Conservation (phyloP, 2,113 vertebrate genomes). For the Pongo abelii region DNA sequence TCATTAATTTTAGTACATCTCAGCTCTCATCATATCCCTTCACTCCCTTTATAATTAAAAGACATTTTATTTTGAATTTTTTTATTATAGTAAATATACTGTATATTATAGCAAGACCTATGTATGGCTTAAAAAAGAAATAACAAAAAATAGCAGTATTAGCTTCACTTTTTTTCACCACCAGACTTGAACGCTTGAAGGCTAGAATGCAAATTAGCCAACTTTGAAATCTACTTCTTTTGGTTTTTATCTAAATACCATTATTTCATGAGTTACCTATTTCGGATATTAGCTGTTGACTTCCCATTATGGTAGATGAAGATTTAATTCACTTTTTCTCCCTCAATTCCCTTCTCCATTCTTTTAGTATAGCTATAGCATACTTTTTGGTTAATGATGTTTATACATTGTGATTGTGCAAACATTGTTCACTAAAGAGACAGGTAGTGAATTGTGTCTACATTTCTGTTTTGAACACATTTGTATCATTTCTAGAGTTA, state of each 20-base stretch:
- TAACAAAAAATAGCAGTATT: neutral
- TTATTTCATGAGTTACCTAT: slow-evolving; percentile 23
- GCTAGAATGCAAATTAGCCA: neutral
- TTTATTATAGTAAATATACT: slow-evolving; percentile 8
- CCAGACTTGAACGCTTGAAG: neutral
- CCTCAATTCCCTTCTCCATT: neutral
- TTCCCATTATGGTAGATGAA: neutral
- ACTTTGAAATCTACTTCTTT: slow-evolving; percentile 39
- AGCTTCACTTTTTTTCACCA: neutral
- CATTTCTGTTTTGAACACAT: neutral
- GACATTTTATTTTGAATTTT: neutral
- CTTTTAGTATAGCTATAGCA: neutral
- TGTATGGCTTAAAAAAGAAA: neutral
- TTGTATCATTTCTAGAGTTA: slow-evolving; percentile 7
- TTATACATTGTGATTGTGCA: neutral
- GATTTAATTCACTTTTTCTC: slow-evolving; percentile 33
- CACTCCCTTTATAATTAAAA: neutral
- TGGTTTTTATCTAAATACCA: slow-evolving; percentile 15
- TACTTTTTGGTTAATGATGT: neutral
- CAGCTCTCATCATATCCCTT: neutral
- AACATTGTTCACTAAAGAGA: neutral
- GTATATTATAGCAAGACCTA: neutral
- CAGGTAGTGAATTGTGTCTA: neutral
- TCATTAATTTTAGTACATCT: neutral
- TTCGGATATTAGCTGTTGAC: slow-evolving; percentile 16